Percentiles rank a stretch among this genome's conserved stretches.
Evolutionary conservation across 2,888 invertebrate species (phyloP).

Genomic region (Bursaphelenchus okinawaensis): DNA sequence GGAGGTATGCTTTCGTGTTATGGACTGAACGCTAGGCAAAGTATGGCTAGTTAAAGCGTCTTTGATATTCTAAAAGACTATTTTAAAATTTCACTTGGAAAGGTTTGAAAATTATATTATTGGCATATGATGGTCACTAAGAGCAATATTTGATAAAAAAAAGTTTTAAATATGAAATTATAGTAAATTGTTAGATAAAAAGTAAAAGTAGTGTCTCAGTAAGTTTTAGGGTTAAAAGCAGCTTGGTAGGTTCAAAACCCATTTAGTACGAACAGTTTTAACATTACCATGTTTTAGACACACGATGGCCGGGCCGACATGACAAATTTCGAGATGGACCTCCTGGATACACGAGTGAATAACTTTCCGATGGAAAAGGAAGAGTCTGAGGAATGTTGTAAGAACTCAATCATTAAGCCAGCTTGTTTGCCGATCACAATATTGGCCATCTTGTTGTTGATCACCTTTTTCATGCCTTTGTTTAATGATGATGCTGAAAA

Average conservation of each 20-base stretch:
- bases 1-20: too few relatives aligned
- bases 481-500: conserved; percentile 33
- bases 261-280: too few relatives aligned
- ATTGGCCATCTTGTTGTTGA: conserved; percentile 72
- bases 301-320: conserved; percentile 54
- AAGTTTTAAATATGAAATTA: neutral
- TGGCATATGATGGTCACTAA: too few relatives aligned
- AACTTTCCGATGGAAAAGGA: conserved; percentile 28
- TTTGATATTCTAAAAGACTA: too few relatives aligned
- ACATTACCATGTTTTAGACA: conserved; percentile 37
- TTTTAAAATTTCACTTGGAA: too few relatives aligned
- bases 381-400: conserved; percentile 35
- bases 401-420: conserved; percentile 61
- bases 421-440: conserved; percentile 78
- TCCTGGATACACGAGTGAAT: conserved; percentile 48
- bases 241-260: too few relatives aligned
- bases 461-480: conserved; percentile 61
- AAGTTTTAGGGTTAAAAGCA: too few relatives aligned
- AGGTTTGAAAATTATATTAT: too few relatives aligned
- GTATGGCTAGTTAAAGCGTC: too few relatives aligned
- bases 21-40: too few relatives aligned
- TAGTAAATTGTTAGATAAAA: neutral
- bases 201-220: neutral
- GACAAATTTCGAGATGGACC: conserved; percentile 54
- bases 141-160: too few relatives aligned